Evolutionary conservation across 1,140 invertebrate species (phyloP).

Genomic region (Drosophila orena): DNA sequence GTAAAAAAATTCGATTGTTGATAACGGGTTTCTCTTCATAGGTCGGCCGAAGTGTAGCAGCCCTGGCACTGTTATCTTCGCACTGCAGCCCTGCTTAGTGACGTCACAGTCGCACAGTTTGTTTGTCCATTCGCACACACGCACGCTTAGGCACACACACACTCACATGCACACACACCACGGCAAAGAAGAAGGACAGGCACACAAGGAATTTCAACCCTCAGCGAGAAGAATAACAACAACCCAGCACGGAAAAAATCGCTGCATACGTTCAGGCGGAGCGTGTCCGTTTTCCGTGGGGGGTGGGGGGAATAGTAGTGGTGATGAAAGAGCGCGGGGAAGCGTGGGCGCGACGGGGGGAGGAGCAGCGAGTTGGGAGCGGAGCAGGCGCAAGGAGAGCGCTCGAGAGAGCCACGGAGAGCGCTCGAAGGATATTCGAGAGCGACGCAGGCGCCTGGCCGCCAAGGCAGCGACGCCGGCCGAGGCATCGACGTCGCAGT

Average conservation of each 20-base stretch:
- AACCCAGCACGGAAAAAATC: slow-evolving; percentile 35
- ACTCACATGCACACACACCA: not conserved
- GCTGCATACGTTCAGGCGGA: slow-evolving; percentile 49
- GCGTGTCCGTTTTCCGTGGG: not conserved
- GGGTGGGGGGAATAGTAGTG: slow-evolving; percentile 7
- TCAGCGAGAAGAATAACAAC: slow-evolving; percentile 29
- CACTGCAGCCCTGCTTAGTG: slow-evolving; percentile 22
- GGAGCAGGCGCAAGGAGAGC: slow-evolving; percentile 36
- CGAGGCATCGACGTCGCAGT: slow-evolving; percentile 20
- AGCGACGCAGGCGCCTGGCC: slow-evolving; percentile 37
- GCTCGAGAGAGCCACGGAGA: slow-evolving; percentile 4
- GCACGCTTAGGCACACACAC: not conserved
- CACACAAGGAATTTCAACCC: slow-evolving; percentile 57
- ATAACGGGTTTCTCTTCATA: too few relatives aligned
- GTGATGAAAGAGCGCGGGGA: slow-evolving; percentile 1
- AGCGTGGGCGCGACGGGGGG: not conserved
- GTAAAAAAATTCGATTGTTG: too few relatives aligned
- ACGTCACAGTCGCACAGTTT: slow-evolving; percentile 19
- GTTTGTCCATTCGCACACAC: slow-evolving; percentile 1
- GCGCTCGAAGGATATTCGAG: not conserved
- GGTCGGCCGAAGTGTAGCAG: not conserved
- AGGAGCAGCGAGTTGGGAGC: slow-evolving; percentile 38
- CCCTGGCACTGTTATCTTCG: slow-evolving; percentile 9
- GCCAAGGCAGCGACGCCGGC: slow-evolving; percentile 28
- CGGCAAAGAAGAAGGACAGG: not conserved